These are phyloP conservation scores for Cheilosia vernalis DNA, from an alignment of 2,888 invertebrate genomes.

Conservation along the genomic window DNA sequence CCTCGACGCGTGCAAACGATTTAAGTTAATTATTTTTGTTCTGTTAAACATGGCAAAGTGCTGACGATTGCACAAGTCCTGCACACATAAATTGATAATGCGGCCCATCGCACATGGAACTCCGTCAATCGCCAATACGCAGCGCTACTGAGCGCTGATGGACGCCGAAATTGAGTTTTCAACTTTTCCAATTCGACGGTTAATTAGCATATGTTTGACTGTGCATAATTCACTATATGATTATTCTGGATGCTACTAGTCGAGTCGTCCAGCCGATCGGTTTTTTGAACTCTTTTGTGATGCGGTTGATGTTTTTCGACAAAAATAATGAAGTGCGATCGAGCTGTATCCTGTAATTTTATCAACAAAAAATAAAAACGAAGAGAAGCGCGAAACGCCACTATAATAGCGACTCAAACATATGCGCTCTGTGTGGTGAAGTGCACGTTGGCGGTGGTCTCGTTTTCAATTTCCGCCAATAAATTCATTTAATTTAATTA, in stretches of 20 bases:
- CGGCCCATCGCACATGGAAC: conserved; percentile 50
- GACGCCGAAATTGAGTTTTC: conserved; percentile 57
- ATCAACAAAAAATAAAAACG: conserved; percentile 4
- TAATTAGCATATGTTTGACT: conserved; percentile 62
- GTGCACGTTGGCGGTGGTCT: conserved; percentile 50
- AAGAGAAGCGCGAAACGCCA: neutral
- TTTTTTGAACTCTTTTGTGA: conserved; percentile 42
- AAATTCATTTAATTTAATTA: conserved; percentile 75
- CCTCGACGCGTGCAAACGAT: conserved; percentile 50
- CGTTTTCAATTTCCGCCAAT: conserved; percentile 75
- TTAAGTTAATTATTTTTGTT: conserved; percentile 75
- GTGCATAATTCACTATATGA: conserved; percentile 55
- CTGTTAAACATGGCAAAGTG: conserved; percentile 70
- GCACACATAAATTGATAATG: conserved; percentile 68
- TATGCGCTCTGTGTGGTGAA: conserved; percentile 30
- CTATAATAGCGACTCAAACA: conserved; percentile 6
- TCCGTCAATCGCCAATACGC: conserved; percentile 36
- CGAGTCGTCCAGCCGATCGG: neutral
- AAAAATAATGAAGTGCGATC: conserved; percentile 57
- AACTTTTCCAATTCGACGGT: conserved; percentile 67
- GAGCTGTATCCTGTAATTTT: conserved; percentile 32
- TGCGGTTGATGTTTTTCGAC: conserved; percentile 39
- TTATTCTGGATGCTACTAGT: conserved; percentile 6
- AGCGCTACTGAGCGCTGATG: conserved; percentile 25
- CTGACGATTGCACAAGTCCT: conserved; percentile 56